Evolutionary conservation across 2,113 vertebrate genomes (phyloP).

Genomic region (Lepus timidus): DNA sequence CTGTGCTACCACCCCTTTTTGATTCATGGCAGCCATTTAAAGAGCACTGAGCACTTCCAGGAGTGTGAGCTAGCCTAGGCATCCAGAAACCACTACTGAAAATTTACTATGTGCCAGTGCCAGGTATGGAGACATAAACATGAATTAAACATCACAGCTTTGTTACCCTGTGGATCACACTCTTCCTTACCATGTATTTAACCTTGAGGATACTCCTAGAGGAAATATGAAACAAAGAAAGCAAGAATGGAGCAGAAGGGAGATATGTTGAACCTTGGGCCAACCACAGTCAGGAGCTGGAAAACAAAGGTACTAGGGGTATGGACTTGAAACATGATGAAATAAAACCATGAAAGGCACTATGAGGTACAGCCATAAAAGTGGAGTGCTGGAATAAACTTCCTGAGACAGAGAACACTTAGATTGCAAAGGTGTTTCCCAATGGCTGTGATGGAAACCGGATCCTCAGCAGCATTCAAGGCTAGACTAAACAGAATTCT

Average conservation of each 20-base stretch:
- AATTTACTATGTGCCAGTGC: neutral
- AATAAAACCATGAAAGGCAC: neutral
- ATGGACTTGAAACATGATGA: neutral
- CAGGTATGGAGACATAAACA: neutral
- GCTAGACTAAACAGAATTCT: slow-evolving; percentile 72
- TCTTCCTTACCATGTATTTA: neutral
- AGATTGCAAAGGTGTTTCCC: slow-evolving; percentile 58
- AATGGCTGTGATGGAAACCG: slow-evolving; percentile 51
- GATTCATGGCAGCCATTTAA: neutral
- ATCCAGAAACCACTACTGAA: neutral
- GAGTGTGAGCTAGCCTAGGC: neutral
- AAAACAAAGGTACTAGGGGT: neutral
- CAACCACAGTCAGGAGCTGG: neutral
- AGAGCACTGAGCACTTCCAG: neutral
- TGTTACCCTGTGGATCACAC: neutral
- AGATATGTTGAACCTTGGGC: neutral
- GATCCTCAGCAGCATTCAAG: slow-evolving; percentile 36
- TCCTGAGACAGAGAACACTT: neutral
- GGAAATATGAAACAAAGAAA: neutral
- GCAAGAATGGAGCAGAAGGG: neutral
- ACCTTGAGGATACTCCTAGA: neutral
- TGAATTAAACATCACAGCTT: neutral
- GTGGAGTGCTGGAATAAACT: neutral
- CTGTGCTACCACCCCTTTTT: neutral
- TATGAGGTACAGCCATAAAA: neutral